Conservation (phyloP, 1,140 invertebrate genomes). For the Hypsibius dujardini region DNA sequence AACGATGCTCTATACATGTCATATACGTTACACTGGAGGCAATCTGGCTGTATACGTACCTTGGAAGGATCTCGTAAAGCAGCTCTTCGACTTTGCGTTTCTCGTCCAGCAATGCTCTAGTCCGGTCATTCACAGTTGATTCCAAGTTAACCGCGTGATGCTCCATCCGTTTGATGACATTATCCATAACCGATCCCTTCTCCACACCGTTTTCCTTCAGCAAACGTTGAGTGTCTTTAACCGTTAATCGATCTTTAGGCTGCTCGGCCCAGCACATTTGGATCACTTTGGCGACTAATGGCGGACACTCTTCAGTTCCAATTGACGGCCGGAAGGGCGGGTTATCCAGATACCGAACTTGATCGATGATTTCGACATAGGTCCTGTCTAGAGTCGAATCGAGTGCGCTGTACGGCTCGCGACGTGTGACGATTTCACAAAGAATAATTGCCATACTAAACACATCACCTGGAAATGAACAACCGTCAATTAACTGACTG, state of each 20-base stretch:
- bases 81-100: conserved; percentile 62
- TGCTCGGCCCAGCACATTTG: conserved; percentile 59
- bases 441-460: conserved; percentile 12
- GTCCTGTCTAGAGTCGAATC: not conserved
- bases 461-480: not conserved
- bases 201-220: conserved; percentile 10
- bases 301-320: conserved; percentile 44
- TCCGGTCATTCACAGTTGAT: conserved; percentile 63
- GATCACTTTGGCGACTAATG: conserved; percentile 50
- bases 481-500: no score
- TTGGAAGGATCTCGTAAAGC: conserved; percentile 54
- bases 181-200: conserved; percentile 48
- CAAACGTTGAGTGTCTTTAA: conserved; percentile 18
- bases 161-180: conserved; percentile 61
- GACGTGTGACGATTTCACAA: conserved; percentile 52
- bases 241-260: conserved; percentile 47
- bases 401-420: conserved; percentile 45
- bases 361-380: conserved; percentile 44
- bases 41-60: conserved; percentile 32
- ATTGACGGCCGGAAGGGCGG: conserved; percentile 58
- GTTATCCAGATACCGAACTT: conserved; percentile 46
- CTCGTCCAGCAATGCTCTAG: conserved; percentile 59
- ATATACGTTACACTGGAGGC: not conserved
- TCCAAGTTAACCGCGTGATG: conserved; percentile 72
- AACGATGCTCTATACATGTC: not conserved